phyloP scores from a whole-genome alignment of 2,797 vertebrate genomes.

The Emys orbicularis region DNA sequence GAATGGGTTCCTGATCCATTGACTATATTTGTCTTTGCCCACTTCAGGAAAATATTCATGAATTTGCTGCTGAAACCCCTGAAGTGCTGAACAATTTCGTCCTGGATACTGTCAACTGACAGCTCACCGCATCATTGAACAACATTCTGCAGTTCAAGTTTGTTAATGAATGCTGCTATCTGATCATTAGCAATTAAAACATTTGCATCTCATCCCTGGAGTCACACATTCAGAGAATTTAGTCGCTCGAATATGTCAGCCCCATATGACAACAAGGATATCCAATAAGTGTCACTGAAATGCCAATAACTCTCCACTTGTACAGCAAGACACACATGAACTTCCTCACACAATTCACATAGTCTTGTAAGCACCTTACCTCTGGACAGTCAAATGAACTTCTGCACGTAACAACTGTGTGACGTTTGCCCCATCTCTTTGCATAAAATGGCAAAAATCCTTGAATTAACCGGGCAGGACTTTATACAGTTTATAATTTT shows the following conservation, averaged over 20 bases:
- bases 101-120: not conserved
- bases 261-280: too few species aligned
- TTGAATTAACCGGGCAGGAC: too few species aligned
- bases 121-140: too few species aligned
- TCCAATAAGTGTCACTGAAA: too few species aligned
- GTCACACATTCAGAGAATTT: not conserved
- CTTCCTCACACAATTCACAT: not conserved
- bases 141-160: too few species aligned
- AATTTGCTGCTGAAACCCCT: not conserved
- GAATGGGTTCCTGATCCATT: not conserved
- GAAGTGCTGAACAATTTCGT: not conserved
- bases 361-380: not conserved
- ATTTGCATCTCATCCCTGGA: not conserved
- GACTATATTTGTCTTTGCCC: not conserved
- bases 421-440: not conserved
- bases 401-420: not conserved
- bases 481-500: too few species aligned
- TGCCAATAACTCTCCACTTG: rapidly evolving
- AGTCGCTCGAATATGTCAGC: too few species aligned
- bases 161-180: not conserved
- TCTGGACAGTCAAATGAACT: not conserved
- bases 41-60: not conserved
- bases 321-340: not conserved
- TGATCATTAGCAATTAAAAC: not conserved
- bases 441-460: too few species aligned